phyloP scores from a whole-genome alignment of 2,888 invertebrate genomes.

The Graphium colonna region DNA sequence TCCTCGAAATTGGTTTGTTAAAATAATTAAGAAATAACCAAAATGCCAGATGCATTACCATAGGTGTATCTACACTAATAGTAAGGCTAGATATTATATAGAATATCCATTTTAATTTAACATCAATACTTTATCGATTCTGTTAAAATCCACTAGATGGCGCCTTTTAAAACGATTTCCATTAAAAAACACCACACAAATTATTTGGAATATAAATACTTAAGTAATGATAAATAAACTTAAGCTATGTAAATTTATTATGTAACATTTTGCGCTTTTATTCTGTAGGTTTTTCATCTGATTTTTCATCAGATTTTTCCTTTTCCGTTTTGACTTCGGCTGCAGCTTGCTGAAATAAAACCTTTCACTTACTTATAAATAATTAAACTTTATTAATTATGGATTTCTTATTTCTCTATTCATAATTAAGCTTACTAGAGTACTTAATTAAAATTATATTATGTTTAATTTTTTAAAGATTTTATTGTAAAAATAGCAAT shows the following conservation, averaged over 20 bases:
- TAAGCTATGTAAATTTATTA: not conserved
- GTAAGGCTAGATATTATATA: not conserved
- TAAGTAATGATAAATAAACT: not conserved
- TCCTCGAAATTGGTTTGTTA: no score
- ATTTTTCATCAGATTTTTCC: not conserved
- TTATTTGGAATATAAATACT: not conserved
- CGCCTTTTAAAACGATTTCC: not conserved
- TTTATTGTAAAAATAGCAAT: no score
- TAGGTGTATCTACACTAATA: no score
- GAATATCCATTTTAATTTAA: not conserved
- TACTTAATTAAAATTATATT: not conserved
- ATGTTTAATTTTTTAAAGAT: no score
- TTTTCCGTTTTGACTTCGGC: not conserved
- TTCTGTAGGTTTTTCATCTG: not conserved
- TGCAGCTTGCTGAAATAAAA: slow-evolving; percentile 10
- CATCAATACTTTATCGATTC: not conserved
- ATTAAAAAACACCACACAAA: not conserved
- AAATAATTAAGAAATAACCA: no score
- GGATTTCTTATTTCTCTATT: no score
- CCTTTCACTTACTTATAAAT: no score
- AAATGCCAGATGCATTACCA: no score
- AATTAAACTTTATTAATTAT: not conserved
- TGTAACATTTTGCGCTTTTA: not conserved
- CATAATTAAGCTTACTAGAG: not conserved
- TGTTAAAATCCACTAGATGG: not conserved